These are phyloP conservation scores for Caenorhabditis tropicalis DNA, from an alignment of 1,140 invertebrate genomes.

Conservation along the genomic window DNA sequence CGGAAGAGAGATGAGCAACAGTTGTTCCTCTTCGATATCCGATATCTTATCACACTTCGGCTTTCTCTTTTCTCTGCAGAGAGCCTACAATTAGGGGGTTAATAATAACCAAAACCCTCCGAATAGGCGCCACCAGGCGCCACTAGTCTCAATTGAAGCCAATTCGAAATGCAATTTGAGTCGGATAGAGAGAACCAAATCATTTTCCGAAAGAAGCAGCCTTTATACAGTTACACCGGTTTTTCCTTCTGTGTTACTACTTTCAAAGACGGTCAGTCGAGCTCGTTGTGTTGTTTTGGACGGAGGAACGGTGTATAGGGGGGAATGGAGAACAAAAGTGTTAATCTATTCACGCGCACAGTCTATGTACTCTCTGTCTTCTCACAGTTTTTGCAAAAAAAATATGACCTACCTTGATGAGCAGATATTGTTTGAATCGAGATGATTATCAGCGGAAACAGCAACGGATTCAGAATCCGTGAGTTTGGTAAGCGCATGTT, in stretches of 20 bases:
- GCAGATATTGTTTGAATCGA: not conserved
- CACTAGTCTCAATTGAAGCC: slow-evolving; percentile 31
- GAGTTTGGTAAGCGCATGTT: slow-evolving; percentile 21
- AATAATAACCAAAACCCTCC: not conserved
- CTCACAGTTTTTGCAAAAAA: not conserved
- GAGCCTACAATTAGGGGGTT: too few relatives aligned
- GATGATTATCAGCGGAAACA: not conserved
- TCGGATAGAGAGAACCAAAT: too few relatives aligned
- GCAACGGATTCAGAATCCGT: slow-evolving; percentile 17
- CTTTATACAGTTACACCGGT: slow-evolving; percentile 19
- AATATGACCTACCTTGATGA: slow-evolving; percentile 2
- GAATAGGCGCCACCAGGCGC: not conserved
- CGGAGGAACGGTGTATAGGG: not conserved
- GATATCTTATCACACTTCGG: slow-evolving; percentile 18
- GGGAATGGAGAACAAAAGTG: not conserved
- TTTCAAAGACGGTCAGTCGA: too few relatives aligned
- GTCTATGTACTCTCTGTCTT: not conserved
- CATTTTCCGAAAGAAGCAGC: not conserved
- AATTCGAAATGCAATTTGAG: slow-evolving; percentile 30
- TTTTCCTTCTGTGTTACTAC: not conserved
- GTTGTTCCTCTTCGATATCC: not conserved
- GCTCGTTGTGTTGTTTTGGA: too few relatives aligned
- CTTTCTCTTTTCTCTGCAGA: too few relatives aligned
- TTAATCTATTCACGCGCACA: slow-evolving; percentile 7
- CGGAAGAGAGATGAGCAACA: not conserved